Base-by-base conservation (phyloP, 1,140 invertebrate species). In the Bombus affinis region DNA sequence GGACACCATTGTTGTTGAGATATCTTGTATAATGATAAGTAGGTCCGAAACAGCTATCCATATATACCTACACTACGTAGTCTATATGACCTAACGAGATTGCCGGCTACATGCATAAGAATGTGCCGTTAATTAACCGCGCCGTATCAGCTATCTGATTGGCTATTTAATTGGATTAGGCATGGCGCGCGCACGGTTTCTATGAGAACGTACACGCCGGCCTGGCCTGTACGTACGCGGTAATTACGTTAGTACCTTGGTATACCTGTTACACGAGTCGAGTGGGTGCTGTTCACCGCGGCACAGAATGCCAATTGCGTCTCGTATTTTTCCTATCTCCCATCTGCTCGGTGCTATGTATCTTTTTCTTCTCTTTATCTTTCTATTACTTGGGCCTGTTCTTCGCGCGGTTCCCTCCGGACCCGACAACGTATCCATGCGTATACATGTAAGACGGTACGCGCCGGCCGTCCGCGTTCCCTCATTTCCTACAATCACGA, bases 91-190 rank as follows among this genome's bases (percentile, higher is more conserved):
- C 85, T 86, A 90, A 88, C 71, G 65, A 91, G 92, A 92, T 93
- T 91, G 88, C 82, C 81, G 80, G 83, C 87, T 92, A 90, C 80
- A 86, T 90, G 89, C 81, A 92, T 93, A 94, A 94, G 93, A 93
- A 94, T 93, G 91, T 66, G 89, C 89, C 88, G 91, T 93, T 94
- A 94, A 94, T 94, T 94, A 93, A 93, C 89, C 90, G 77, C 78
- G 74, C 74, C 42, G 86, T 93, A 93, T 92, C 92, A 88, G 88
- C 84, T 89, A 93, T 92, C 93, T 88, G 91, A 92, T 93, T 89
- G 90, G 89, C 89, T 88, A 91, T 93, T 94, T 94, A 94, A 93
- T 94, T 94, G 91, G 90, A 92, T 93, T 93, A 92, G 89, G 74
- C 76, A 88, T 88, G 77, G 73, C 77, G 88, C 77, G 88, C 83